Percentiles rank a stretch among this genome's conserved stretches.
phyloP scores from a whole-genome alignment of 2,888 invertebrate species.

The Chloroclysta siterata region DNA sequence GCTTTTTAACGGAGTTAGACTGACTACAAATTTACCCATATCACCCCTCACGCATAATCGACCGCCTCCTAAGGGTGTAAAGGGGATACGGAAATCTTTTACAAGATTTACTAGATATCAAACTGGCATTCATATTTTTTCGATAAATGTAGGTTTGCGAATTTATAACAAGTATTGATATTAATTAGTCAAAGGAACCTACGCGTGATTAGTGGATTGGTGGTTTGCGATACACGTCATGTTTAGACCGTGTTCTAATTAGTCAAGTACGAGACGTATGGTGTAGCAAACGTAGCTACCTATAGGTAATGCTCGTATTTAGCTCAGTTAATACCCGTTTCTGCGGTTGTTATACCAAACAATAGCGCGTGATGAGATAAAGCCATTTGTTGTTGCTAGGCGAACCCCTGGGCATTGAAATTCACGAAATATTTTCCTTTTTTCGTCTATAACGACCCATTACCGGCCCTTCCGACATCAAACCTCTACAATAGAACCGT shows the following conservation, averaged over 20 bases:
- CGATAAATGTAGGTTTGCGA: not conserved
- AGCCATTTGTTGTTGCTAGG: conserved; percentile 25
- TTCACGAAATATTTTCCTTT: conserved; percentile 57
- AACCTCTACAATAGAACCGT: conserved; percentile 51
- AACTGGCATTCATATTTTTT: conserved; percentile 4
- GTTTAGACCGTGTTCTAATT: conserved; percentile 26
- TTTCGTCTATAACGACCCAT: conserved; percentile 58
- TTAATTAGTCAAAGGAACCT: conserved; percentile 21
- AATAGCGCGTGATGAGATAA: conserved; percentile 28
- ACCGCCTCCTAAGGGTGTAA: no score
- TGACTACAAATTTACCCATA: no score
- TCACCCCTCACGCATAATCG: no score
- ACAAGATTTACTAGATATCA: not conserved
- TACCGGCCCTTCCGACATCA: conserved; percentile 57
- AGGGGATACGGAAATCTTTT: no score
- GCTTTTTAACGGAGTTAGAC: no score
- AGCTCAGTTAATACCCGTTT: conserved; percentile 10
- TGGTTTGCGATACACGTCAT: conserved; percentile 23
- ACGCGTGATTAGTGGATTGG: conserved; percentile 17
- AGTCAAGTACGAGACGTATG: conserved; percentile 26
- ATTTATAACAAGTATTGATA: conserved; percentile 6
- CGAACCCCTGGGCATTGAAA: conserved; percentile 48
- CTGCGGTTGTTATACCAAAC: conserved; percentile 19
- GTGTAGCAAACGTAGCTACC: not conserved
- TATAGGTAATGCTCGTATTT: conserved; percentile 8